Base-by-base conservation (phyloP, 2,888 invertebrate species). In the Acrobasis repandana region DNA sequence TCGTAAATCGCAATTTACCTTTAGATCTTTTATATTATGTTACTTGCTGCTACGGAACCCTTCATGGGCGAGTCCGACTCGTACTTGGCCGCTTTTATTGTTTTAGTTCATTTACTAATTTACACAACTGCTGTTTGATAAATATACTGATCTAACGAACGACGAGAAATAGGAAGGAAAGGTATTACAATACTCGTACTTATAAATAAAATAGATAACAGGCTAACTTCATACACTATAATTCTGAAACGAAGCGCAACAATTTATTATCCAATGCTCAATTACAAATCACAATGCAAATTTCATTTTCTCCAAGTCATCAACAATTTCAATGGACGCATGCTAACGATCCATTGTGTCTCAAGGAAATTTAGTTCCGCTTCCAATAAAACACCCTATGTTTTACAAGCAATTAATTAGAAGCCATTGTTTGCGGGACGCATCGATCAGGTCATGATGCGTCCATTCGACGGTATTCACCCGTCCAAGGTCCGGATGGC, bases 401-500 rank as follows among this genome's bases (percentile, higher is more conserved):
- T 72, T 67, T 65, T 70, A 70, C 67, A 67, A 68, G 61, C 68
- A 71, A 74, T 73, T 73, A 77, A 70, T 66, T 48, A 33, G 57
- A 63, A 59, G 46, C 14, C 67, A 70, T 69, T 68, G 67, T 71
- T 64, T 64, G 69, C 64, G 65, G 67, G 64, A 65, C 52, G 65
- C 66, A 65, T 68, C 67, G 69, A 71, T 67, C 69, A 67, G 69
- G 63, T 59, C 65, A 63, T 61, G 66, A 67, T 64, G 66, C 64
- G 68, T 71, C 70, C 67, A 67, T 66, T 67, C 65, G 61, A 18
- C 75, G 74, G 76, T 78, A 82, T 82, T 85, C 83, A 82, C 69
- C 80, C 77, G 83, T 82, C 88, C 90, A 89, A 89, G 90, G 89
- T 77, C 82, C 77, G 77, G 83, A 85, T 77, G 85, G 81, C 81